Evolutionary conservation across 2,113 vertebrate species (phyloP).

Genomic region (Psilopsiagon aurifrons): DNA sequence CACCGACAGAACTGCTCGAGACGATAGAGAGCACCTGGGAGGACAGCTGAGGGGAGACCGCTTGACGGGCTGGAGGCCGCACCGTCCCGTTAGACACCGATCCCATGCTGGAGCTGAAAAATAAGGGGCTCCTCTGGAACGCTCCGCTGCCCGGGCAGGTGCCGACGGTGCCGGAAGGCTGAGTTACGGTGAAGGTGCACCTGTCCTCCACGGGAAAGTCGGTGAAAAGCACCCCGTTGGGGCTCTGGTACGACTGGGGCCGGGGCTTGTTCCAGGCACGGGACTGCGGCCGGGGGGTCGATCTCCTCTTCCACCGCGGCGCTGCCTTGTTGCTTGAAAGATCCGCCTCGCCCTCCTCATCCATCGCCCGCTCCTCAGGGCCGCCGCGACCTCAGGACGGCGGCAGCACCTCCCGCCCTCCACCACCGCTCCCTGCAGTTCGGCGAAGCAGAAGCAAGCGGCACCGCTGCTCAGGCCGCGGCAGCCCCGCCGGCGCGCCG

Average conservation of each 20-base stretch:
- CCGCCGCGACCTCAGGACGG: not conserved
- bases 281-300: conserved; percentile 60
- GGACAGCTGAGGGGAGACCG: conserved; percentile 51
- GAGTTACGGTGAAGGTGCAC: conserved; percentile 65
- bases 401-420: not conserved
- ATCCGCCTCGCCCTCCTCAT: conserved; percentile 83
- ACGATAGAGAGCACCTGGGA: not conserved
- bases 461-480: not conserved
- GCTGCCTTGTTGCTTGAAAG: conserved; percentile 73
- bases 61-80: conserved; percentile 36
- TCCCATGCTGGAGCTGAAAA: not conserved
- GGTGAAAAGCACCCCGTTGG: conserved; percentile 77
- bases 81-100: conserved; percentile 51
- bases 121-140: not conserved
- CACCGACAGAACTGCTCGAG: conserved; percentile 19
- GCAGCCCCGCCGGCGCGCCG: not conserved
- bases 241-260: conserved; percentile 85
- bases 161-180: conserved; percentile 70
- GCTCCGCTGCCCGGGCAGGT: conserved; percentile 38
- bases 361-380: conserved; percentile 74
- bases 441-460: not conserved
- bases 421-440: not conserved
- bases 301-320: conserved; percentile 81
- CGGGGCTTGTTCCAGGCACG: conserved; percentile 69
- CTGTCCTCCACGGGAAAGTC: conserved; percentile 85